These are phyloP conservation scores for Rutpela maculata DNA, from an alignment of 2,888 invertebrate species.

Conservation along the genomic window DNA sequence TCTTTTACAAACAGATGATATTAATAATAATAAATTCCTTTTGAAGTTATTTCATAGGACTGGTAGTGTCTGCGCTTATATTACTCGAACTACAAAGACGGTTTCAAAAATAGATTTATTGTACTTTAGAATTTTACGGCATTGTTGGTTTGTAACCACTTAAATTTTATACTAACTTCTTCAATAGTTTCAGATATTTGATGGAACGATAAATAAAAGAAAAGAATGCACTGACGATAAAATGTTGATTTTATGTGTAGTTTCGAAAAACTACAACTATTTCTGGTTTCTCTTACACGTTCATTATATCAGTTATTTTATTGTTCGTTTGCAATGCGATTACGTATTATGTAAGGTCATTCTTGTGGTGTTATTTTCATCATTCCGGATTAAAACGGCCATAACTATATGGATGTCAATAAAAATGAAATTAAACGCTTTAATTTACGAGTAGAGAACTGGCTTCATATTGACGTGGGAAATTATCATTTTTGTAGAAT, in stretches of 20 bases:
- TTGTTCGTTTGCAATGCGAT: slow-evolving; percentile 1
- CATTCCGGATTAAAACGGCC: neutral
- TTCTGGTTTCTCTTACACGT: slow-evolving; percentile 14
- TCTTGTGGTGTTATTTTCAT: neutral
- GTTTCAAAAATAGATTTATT: slow-evolving; percentile 21
- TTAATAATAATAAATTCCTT: neutral
- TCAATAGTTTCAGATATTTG: slow-evolving; percentile 1
- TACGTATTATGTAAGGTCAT: neutral
- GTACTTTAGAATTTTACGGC: slow-evolving; percentile 1
- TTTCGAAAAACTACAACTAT: slow-evolving; percentile 5
- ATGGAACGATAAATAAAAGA: neutral
- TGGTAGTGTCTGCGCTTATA: slow-evolving; percentile 1
- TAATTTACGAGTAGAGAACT: neutral
- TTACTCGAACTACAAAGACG: slow-evolving; percentile 13
- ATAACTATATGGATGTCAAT: neutral
- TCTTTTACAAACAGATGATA: neutral
- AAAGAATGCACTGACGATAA: neutral
- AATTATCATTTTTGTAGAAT: neutral
- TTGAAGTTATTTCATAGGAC: neutral
- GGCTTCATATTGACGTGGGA: neutral
- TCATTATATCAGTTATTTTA: slow-evolving; percentile 8
- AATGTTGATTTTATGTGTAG: slow-evolving; percentile 2
- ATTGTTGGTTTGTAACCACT: neutral
- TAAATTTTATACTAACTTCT: slow-evolving; percentile 1
- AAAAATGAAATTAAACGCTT: neutral